Percentiles rank a stretch among this genome's conserved stretches.
Conservation (phyloP, 2,113 vertebrate species). For the Pseudolaguvia tuberculata region DNA sequence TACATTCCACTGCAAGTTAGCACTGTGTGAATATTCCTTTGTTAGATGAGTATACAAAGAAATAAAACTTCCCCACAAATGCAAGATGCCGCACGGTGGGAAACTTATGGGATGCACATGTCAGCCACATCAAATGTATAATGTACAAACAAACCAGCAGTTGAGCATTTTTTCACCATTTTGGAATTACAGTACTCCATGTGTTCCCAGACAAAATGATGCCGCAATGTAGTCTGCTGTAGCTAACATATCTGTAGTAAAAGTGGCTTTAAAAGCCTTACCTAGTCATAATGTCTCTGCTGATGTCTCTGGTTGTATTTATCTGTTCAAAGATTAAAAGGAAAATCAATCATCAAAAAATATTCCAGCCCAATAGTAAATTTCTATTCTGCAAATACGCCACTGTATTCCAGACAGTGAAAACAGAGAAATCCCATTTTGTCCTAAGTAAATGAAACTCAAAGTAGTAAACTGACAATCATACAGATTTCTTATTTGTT, state of each 20-base stretch:
- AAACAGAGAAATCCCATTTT: conserved; percentile 11
- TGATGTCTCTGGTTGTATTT: background rate
- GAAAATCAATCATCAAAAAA: background rate
- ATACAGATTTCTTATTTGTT: conserved; percentile 46
- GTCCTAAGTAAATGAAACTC: conserved; percentile 6
- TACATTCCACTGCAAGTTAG: background rate
- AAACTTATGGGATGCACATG: conserved; percentile 2
- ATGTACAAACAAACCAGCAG: background rate
- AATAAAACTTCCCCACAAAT: conserved; percentile 24
- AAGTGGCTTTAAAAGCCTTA: background rate
- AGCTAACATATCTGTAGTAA: background rate
- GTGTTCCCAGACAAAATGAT: background rate
- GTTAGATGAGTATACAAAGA: conserved; percentile 10
- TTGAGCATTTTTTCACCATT: background rate
- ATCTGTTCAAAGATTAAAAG: background rate
- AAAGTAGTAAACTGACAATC: conserved; percentile 28
- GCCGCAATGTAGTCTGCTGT: background rate
- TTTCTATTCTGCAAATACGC: conserved; percentile 1
- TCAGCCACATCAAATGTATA: conserved; percentile 27
- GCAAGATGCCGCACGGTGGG: conserved; percentile 28
- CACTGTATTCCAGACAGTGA: background rate
- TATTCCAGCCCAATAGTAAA: background rate
- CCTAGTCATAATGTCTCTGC: background rate
- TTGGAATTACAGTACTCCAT: background rate
- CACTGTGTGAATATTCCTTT: background rate